Evolutionary conservation across 2,797 vertebrate species (phyloP), one percentile per base, ranked within the genome.

Genomic region (Hylomyscus alleni): DNA sequence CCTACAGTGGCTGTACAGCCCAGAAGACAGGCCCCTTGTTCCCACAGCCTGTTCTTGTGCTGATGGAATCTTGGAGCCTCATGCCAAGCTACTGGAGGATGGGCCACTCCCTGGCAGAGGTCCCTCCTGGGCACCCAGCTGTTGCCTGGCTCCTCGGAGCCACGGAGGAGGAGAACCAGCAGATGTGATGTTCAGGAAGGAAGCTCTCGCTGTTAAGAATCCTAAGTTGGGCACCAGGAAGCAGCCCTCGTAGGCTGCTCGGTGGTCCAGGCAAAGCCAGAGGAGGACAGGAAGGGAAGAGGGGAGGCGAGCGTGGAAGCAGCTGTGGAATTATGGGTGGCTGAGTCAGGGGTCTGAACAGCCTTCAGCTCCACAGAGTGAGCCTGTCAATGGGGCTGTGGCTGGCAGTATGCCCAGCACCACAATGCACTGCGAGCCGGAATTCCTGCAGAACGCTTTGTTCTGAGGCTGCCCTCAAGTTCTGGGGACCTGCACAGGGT

Each of bases 201-300:
- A 99, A 99, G 97, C 97, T 98, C 98, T 97, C 88, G 58, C 3
- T 91, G 31, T 90, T 93, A 77, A 76, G 93, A 96, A 96, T 76
- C 92, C 75, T 44, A 40, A 95, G 50, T 40, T 7, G 12, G 77
- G 67, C 40, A n/a, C 83, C 97, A 97, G 97, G 97, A 97, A 97
- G 93, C 52, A 7, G 54, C 90, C 80, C 93, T 37, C 6, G 20
- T 14, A 17, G 78, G 65, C 90, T 44, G 22, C 67, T 29, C n/a
- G 1, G 62, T 56, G 73, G 34, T 14, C 91, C 92, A 54, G n/a
- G 40, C 44, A 62, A 34, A 34, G 3, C 26, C 69, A 44, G 69
- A 40, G n/a, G 95, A 98, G 98, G 98, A 97, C 97, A 95, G 98
- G 98, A 99, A 98, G 97, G 97, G 90, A 94, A 98, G 98, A 98